Base-by-base conservation (phyloP, 35 echinoderm and acorn worm species). In the Holothuria glaberrima region DNA sequence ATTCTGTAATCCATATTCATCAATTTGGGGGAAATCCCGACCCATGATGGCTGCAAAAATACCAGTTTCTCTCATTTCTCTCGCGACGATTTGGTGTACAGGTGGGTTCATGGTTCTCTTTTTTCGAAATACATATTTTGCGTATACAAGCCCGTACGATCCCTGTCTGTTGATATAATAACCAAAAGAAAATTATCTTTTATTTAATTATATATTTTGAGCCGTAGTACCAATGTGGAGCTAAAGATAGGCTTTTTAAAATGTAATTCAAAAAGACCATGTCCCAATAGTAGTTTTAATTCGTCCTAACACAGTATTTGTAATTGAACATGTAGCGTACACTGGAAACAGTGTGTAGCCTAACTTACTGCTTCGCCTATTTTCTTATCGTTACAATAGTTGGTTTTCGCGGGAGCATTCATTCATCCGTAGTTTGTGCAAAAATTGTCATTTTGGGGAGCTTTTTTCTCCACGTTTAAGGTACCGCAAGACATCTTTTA, bases 281-380 rank as follows among this genome's bases (percentile, higher is more conserved):
- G 64, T 9, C 22, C 64, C n/a, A 68, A 1, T 24, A 0, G 5
- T 68, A 19, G 64, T 68, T 68, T 68, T 68, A 14, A 5, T 19
- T 0, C 64, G 1, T 14, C 64, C 64, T 68, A 68, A 68, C 64
- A 68, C 64, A 68, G 22, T 68, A 68, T 24, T 68, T 28, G 30
- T 25, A 68, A 10, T 32, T 4, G n/a, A 6, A 20, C 19, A 24
- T 1, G 7, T 24, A 32, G 64, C 30, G 64, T 68, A 68, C 64
- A 28, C 13, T 68, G 64, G n/a, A 68, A 9, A 68, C 22, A 68
- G 64, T 68, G 64, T 68, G 64, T 68, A 68, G 64, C 64, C 64
- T 68, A 68, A 64, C 60, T 64, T 64, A 2, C 5, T 68, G 64
- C 22, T 20, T 68, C 64, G 17, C 30, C 30, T 20, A 68, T 1